Evolutionary conservation across 2,888 invertebrate species (phyloP).

Genomic region (Trichogramma evanescens): DNA sequence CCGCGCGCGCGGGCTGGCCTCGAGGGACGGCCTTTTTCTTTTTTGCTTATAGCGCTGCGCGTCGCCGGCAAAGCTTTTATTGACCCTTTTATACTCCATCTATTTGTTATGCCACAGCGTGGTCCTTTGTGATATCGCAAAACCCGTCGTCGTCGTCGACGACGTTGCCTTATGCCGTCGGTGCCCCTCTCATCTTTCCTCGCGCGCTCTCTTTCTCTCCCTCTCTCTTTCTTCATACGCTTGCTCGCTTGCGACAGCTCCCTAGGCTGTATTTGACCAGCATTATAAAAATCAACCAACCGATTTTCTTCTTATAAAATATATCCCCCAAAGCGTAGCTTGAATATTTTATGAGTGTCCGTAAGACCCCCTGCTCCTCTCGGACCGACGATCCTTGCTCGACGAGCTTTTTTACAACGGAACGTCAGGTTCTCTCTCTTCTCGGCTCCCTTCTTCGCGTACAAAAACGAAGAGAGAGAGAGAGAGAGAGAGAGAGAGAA

Average conservation of each 20-base stretch:
- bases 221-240: background rate
- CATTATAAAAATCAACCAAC: conserved; percentile 49
- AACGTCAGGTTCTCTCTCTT: too few species aligned
- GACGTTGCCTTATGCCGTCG: conserved; percentile 27
- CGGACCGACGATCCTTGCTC: too few species aligned
- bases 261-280: conserved; percentile 48
- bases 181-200: background rate
- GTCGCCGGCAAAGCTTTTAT: conserved; percentile 34
- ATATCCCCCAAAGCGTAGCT: conserved; percentile 42
- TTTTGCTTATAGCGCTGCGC: background rate
- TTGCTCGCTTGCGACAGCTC: conserved; percentile 26
- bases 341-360: conserved; percentile 48
- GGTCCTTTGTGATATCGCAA: conserved; percentile 41
- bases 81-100: conserved; percentile 47
- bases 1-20: too few species aligned
- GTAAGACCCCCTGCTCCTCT: conserved; percentile 10
- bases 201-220: background rate
- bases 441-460: too few species aligned
- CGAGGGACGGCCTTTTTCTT: too few species aligned
- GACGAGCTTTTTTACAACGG: too few species aligned
- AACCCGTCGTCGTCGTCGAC: conserved; percentile 1
- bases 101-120: conserved; percentile 45
- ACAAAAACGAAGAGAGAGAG: too few species aligned
- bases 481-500: too few species aligned
- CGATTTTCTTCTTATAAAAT: conserved; percentile 47